These are phyloP conservation scores for Tinea trinotella DNA, from an alignment of 2,888 invertebrate genomes.

Conservation along the genomic window DNA sequence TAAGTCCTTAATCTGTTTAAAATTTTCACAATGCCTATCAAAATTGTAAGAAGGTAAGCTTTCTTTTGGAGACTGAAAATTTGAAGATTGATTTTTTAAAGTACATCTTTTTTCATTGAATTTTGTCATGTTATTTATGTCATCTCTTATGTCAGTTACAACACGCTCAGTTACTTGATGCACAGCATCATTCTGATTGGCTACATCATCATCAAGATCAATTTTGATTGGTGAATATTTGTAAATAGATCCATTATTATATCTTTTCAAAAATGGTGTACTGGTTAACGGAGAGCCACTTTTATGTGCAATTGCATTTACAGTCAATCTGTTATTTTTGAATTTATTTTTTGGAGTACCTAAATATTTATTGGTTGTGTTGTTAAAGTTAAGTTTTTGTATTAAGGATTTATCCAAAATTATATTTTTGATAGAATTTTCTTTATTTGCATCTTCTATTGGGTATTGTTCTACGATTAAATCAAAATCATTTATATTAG, in stretches of 20 bases:
- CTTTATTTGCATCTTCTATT: neutral
- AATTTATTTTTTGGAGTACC: constrained; percentile 10
- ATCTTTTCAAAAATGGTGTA: constrained; percentile 53
- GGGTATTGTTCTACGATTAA: constrained; percentile 3
- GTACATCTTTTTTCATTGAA: too few species aligned
- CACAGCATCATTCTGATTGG: neutral
- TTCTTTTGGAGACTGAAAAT: too few species aligned
- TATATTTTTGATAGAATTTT: neutral
- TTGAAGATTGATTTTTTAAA: too few species aligned
- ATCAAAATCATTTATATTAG: neutral
- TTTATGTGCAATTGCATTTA: neutral
- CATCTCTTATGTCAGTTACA: neutral
- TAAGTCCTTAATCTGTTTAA: too few species aligned
- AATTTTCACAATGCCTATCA: too few species aligned
- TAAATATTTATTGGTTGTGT: constrained; percentile 8
- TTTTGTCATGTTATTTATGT: neutral
- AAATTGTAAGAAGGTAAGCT: too few species aligned
- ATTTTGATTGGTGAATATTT: constrained; percentile 51
- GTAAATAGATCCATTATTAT: constrained; percentile 52
- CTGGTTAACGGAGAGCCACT: constrained; percentile 45
- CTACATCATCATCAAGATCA: constrained; percentile 27
- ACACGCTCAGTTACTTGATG: neutral
- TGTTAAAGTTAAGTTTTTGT: neutral
- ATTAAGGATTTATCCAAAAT: neutral
- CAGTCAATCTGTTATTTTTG: neutral